Conservation (phyloP, 2,113 vertebrate genomes). For the Sorex fumeus region DNA sequence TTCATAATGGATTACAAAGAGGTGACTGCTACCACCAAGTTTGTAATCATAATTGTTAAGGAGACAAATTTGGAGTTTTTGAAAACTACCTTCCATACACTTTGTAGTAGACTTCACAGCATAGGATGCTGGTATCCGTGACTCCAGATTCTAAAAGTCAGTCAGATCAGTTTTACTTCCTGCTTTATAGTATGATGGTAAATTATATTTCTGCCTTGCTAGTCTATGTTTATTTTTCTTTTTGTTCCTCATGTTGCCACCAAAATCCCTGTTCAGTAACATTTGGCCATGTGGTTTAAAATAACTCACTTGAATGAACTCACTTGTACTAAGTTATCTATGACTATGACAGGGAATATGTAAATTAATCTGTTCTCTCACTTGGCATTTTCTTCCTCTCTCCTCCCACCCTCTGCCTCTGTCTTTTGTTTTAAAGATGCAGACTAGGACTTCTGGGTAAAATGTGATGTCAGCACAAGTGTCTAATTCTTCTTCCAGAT, state of each 20-base stretch:
- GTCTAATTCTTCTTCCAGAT: slow-evolving; percentile 66
- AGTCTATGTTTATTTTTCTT: neutral
- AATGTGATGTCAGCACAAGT: slow-evolving; percentile 76
- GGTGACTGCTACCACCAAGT: too few species aligned
- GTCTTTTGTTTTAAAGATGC: slow-evolving; percentile 67
- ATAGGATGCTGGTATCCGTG: neutral
- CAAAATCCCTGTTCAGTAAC: neutral
- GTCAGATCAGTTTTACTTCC: too few species aligned
- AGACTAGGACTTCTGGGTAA: slow-evolving; percentile 50
- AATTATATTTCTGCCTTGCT: too few species aligned
- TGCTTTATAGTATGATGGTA: too few species aligned
- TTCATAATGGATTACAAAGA: too few species aligned
- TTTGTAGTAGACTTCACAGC: neutral
- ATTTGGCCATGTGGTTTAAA: slow-evolving; percentile 45
- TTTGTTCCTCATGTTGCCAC: neutral
- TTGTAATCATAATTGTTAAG: too few species aligned
- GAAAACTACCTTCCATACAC: too few species aligned
- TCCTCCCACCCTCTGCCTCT: fast-evolving
- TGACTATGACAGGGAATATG: neutral
- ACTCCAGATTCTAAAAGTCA: neutral
- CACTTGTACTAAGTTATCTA: neutral
- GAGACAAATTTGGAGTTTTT: too few species aligned
- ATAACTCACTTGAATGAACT: slow-evolving; percentile 10
- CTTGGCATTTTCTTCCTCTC: fast-evolving
- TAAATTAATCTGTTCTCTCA: neutral